Evolutionary conservation across 2,113 vertebrate genomes (phyloP).

Genomic region (Rhinoptilus africanus): DNA sequence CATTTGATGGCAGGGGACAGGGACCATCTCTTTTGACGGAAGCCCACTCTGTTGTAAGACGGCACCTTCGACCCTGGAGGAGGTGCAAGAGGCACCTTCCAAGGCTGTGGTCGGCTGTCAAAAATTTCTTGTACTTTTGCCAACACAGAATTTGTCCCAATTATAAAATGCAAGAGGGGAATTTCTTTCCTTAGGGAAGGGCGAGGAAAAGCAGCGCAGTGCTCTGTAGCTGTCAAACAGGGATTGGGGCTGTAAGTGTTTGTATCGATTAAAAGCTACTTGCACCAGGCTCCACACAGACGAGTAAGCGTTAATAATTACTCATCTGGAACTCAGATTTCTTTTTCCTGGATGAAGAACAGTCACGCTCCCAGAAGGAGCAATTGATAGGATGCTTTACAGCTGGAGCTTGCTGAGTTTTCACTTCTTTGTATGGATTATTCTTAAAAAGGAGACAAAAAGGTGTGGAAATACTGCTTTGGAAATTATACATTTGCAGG

Average conservation of each 20-base stretch:
- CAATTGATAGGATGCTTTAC: background rate
- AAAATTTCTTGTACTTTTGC: background rate
- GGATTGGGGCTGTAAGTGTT: background rate
- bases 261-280: background rate
- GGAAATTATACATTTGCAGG: background rate
- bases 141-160: background rate
- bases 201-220: background rate
- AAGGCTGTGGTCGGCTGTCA: background rate
- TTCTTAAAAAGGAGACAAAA: background rate
- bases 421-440: background rate
- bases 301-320: background rate
- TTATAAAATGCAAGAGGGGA: background rate
- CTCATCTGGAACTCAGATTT: conserved; percentile 8
- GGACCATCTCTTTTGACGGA: background rate
- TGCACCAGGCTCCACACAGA: background rate
- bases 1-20: background rate
- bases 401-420: background rate
- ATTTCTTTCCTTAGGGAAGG: background rate
- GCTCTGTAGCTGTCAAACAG: background rate
- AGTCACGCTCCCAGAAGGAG: background rate
- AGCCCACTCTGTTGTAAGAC: background rate
- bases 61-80: background rate
- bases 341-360: conserved; percentile 17
- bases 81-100: background rate
- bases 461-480: background rate